These are phyloP conservation scores for Epicauta chinensis DNA, from an alignment of 1,140 invertebrate genomes.

Conservation along the genomic window DNA sequence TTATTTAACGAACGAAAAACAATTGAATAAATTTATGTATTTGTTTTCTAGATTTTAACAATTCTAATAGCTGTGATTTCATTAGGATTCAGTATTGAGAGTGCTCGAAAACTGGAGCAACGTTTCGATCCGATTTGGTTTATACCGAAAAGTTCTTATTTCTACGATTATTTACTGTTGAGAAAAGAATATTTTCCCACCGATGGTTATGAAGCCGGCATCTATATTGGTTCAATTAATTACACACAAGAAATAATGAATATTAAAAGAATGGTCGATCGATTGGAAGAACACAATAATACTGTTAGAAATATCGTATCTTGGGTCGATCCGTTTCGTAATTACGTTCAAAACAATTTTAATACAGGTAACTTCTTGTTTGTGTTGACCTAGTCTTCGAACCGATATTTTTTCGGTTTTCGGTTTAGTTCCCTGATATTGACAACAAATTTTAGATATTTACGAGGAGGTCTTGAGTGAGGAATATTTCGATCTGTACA, in stretches of 20 bases:
- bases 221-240: constrained; percentile 63
- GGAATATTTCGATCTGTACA: constrained; percentile 51
- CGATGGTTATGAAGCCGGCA: constrained; percentile 55
- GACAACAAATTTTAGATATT: constrained; percentile 28
- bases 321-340: constrained; percentile 57
- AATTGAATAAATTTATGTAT: background rate
- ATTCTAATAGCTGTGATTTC: constrained; percentile 53
- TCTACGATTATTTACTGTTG: constrained; percentile 54
- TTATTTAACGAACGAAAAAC: background rate
- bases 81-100: constrained; percentile 53
- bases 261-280: constrained; percentile 50
- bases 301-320: constrained; percentile 52
- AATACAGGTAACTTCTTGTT: constrained; percentile 29
- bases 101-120: constrained; percentile 58
- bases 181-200: constrained; percentile 55
- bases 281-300: constrained; percentile 47
- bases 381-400: no score
- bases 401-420: no score
- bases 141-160: constrained; percentile 62
- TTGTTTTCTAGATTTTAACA: constrained; percentile 44
- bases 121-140: constrained; percentile 76
- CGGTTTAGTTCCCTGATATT: no score
- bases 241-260: constrained; percentile 57
- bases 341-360: constrained; percentile 49
- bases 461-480: constrained; percentile 45